These are phyloP conservation scores for Brachyrhaphis roseni DNA, from an alignment of 2,797 vertebrate species.

Conservation along the genomic window DNA sequence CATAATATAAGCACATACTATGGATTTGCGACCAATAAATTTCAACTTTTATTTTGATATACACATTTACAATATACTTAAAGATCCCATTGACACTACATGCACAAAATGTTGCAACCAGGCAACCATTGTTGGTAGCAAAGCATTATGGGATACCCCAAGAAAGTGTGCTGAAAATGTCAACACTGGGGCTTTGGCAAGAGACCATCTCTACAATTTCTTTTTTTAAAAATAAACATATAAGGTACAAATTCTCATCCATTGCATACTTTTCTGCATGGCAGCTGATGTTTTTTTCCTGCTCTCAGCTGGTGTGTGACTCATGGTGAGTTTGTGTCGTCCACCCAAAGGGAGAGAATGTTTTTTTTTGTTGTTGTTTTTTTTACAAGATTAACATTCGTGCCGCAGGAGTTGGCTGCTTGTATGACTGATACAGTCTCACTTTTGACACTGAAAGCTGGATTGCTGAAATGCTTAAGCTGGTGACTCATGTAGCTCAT, in stretches of 20 bases:
- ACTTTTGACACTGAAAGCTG: slow-evolving; percentile 44
- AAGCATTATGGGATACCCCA: slow-evolving; percentile 81
- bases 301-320: slow-evolving; percentile 48
- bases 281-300: slow-evolving; percentile 31
- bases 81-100: slow-evolving; percentile 26
- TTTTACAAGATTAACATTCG: slow-evolving; percentile 50
- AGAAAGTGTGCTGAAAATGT: slow-evolving; percentile 79
- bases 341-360: slow-evolving; percentile 24
- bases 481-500: slow-evolving; percentile 62
- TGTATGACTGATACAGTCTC: slow-evolving; percentile 43
- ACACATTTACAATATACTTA: slow-evolving; percentile 1
- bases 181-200: slow-evolving; percentile 56
- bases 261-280: background rate
- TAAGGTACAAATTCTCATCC: slow-evolving; percentile 5
- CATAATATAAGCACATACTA: slow-evolving; percentile 7
- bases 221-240: slow-evolving; percentile 19
- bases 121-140: slow-evolving; percentile 75
- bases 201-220: slow-evolving; percentile 53
- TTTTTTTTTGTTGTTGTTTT: slow-evolving; percentile 39
- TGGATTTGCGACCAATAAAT: background rate
- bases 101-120: slow-evolving; percentile 78
- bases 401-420: slow-evolving; percentile 19
- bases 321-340: slow-evolving; percentile 51
- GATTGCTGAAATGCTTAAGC: slow-evolving; percentile 49
- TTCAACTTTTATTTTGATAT: too few species aligned